Evolutionary conservation across 92 coral and sea anemone genomes (phyloP), one percentile per base, ranked within the genome.

Genomic region (Parazoanthus darwini): DNA sequence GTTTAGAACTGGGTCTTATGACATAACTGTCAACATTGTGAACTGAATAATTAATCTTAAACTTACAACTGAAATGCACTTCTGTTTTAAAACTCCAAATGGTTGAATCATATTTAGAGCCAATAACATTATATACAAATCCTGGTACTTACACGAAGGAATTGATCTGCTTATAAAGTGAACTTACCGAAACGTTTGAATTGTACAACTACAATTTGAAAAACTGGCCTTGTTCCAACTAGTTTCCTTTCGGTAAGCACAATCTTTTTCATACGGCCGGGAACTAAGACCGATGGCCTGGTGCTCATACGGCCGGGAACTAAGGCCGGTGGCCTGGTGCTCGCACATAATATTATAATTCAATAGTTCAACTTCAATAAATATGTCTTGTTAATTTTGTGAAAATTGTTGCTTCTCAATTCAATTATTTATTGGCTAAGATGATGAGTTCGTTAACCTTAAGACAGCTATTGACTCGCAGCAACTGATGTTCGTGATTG

Each of bases 41-140:
- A 25, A n/a, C 23, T 29, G 36, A 58, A 56, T 36, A 18, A 80
- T 10, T 29, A 38, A 23, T 43, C 11, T 23, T 29, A 46, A 44
- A 4, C 6, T 54, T 80, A 35, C 43, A 58, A 29, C 58, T 43
- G 63, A 82, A 82, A 22, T 58, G 48, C 11, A 81, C 23, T 81
- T 18, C 43, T 81, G n/a, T 3, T 13, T 81, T 22, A 7, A 3
- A 29, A 0, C n/a, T 22, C 10, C 1, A 54, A 54, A 54, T 15
- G n/a, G 72, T 54, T 82, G 42, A 74, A 36, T 79, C 4, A n/a
- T 82, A 29, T 82, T 42, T 82, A 33, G 51, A 82, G 59, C 18
- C 2, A 44, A 82, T 82, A 59, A 82, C 86, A 25, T 35, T 59
- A 59, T 82, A 43, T 82, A 82, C 48, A 56, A 46, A 0, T 46